A percentile compares a stretch with the other conserved stretches of the same genome.
These are phyloP conservation scores for Sialis fuliginosa DNA, from an alignment of 2,888 invertebrate genomes.

Conservation along the genomic window DNA sequence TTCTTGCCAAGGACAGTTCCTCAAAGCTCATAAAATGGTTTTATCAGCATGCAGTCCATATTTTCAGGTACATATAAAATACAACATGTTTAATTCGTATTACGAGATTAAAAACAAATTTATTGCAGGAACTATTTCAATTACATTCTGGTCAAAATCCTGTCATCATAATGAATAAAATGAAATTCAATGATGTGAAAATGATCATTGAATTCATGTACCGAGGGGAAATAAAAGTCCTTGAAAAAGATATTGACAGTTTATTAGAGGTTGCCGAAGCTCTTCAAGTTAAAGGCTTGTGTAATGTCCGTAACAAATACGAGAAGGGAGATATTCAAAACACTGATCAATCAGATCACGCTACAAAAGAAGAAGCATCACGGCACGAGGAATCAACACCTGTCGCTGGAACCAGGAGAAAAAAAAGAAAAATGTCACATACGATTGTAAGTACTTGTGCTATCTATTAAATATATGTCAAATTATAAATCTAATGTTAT, in stretches of 20 bases:
- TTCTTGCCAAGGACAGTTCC: slow-evolving; percentile 27
- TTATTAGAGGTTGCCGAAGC: slow-evolving; percentile 26
- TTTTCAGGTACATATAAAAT: slow-evolving; percentile 21
- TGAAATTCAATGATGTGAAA: slow-evolving; percentile 24
- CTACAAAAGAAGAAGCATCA: slow-evolving; percentile 6
- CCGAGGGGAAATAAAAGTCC: slow-evolving; percentile 29
- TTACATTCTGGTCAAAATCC: slow-evolving; percentile 24
- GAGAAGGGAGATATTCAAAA: slow-evolving; percentile 9
- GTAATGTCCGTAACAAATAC: slow-evolving; percentile 21
- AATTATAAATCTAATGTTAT: background rate
- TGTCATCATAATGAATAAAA: slow-evolving; percentile 26
- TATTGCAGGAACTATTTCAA: slow-evolving; percentile 23
- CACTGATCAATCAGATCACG: slow-evolving; percentile 6
- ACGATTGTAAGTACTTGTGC: slow-evolving; percentile 9
- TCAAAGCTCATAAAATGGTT: slow-evolving; percentile 30
- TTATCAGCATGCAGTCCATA: slow-evolving; percentile 30
- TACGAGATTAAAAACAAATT: background rate
- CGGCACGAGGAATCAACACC: slow-evolving; percentile 5
- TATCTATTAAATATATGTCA: background rate
- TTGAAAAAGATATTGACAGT: slow-evolving; percentile 25
- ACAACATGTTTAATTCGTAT: background rate
- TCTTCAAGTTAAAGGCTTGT: slow-evolving; percentile 29
- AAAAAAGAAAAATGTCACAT: slow-evolving; percentile 12
- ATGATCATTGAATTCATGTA: slow-evolving; percentile 30
- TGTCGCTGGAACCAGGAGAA: slow-evolving; percentile 3